These are phyloP conservation scores for Chrysogorgia sp. DNA, from an alignment of 92 coral and sea anemone species.

Conservation along the genomic window DNA sequence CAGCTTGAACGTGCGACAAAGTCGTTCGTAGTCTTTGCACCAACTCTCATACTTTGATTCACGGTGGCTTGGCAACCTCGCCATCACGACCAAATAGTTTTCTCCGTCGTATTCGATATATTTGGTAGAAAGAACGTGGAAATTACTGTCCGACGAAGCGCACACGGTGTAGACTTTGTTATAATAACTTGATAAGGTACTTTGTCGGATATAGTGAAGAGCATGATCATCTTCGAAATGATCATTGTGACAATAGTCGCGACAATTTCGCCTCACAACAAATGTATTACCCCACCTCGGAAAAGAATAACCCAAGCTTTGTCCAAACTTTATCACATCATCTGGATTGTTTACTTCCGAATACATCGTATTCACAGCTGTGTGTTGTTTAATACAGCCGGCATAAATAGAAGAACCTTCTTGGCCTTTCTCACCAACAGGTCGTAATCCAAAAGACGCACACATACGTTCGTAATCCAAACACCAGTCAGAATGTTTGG, in stretches of 20 bases:
- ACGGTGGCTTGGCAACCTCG: constrained; percentile 10
- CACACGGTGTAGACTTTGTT: constrained; percentile 59
- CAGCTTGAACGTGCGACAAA: constrained; percentile 19
- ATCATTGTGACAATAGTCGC: constrained; percentile 44
- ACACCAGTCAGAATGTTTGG: constrained; percentile 62
- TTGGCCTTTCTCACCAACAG: constrained; percentile 37
- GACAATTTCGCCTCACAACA: constrained; percentile 44
- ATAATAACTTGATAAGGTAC: constrained; percentile 4
- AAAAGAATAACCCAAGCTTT: background rate
- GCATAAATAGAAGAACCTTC: background rate
- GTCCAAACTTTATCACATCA: background rate
- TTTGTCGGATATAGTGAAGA: constrained; percentile 34
- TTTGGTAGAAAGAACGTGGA: constrained; percentile 26
- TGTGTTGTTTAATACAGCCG: constrained; percentile 39
- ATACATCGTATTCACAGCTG: constrained; percentile 27
- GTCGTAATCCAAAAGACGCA: constrained; percentile 48
- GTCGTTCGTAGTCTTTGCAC: constrained; percentile 32
- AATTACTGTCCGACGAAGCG: constrained; percentile 60
- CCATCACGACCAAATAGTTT: constrained; percentile 18
- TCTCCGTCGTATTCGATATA: background rate
- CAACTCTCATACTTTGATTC: constrained; percentile 32
- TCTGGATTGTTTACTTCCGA: constrained; percentile 27
- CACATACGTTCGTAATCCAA: constrained; percentile 61
- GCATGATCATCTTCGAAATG: background rate
- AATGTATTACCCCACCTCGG: constrained; percentile 38